Evolutionary conservation across 2,888 invertebrate genomes (phyloP), one percentile per base, ranked within the genome.

Genomic region (Lepetodrilus schrolli): DNA sequence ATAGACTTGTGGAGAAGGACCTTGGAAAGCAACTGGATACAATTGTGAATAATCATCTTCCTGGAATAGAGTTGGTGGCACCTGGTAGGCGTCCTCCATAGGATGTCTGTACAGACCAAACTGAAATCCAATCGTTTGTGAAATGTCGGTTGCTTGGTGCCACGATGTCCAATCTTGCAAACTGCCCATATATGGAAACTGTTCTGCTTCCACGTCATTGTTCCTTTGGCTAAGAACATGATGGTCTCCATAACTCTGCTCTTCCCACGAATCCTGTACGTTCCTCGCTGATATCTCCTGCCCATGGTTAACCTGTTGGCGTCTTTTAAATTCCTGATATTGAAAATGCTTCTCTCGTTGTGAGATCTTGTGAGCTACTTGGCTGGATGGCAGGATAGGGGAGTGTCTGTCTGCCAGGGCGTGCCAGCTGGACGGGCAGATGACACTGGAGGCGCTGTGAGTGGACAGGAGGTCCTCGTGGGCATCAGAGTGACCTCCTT

Each of bases 351-450:
- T 83, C 69, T 85, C 82, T 17, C 80, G 79, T 26, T 83, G 79
- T 8, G 78, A 78, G 17, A 81, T 74, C 75, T 84, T 84, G 49
- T 85, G 83, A 7, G 83, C 81, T 10, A 82, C 80, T 66, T 84
- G 85, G 38, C 80, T 86, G 1, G 84, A 83, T 3, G 87, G 87
- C 26, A 87, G 78, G 1, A 87, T 85, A 4, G 87, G 87, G 0
- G 86, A 87, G 72, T 87, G 87, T 23, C 87, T 74, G 43, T 86
- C 87, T 5, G 76, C 72, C 49, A 81, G 58, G 4, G 82, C 70
- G 73, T 87, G 87, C 86, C 87, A 87, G 43, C 83, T 82, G 36
- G 87, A 87, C 0, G 87, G 86, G 70, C 87, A 87, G n/a, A 73
- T 51, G n/a, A 74, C 36, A 43, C 68, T 78, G 43, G 80, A 68